Percentiles rank a stretch among this genome's conserved stretches.
These are phyloP conservation scores for Steatocranus sp. DNA, from an alignment of 2,797 vertebrate species.

Conservation along the genomic window DNA sequence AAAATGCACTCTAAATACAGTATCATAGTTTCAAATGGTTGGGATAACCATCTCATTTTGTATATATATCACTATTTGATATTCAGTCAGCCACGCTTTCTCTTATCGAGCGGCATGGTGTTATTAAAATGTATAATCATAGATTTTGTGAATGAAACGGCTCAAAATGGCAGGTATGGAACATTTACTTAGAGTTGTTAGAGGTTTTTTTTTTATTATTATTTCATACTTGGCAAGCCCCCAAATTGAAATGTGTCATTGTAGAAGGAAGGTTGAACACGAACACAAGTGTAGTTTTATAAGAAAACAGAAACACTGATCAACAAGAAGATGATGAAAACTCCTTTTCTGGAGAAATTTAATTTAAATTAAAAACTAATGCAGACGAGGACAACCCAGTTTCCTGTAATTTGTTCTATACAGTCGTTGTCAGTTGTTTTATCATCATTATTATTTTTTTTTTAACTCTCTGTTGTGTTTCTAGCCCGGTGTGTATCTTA, in stretches of 20 bases:
- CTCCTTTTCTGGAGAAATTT: background rate
- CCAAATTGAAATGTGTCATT: constrained; percentile 36
- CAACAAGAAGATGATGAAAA: constrained; percentile 18
- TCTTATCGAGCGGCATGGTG: constrained; percentile 56
- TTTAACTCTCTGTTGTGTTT: background rate
- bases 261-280: constrained; percentile 17
- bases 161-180: constrained; percentile 63
- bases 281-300: constrained; percentile 11
- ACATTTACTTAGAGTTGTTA: constrained; percentile 37
- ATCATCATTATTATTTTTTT: constrained; percentile 22
- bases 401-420: background rate
- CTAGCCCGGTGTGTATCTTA: constrained; percentile 1
- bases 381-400: background rate
- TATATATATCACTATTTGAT: constrained; percentile 66
- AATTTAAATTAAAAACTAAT: background rate
- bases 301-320: background rate
- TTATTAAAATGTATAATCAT: constrained; percentile 77
- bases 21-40: constrained; percentile 77
- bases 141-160: constrained; percentile 74
- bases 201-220: background rate
- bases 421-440: background rate
- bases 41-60: constrained; percentile 68
- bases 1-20: constrained; percentile 82
- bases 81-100: constrained; percentile 59
- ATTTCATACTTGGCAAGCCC: constrained; percentile 20